Evolutionary conservation across 2,797 vertebrate genomes (phyloP).

Genomic region (Myotis pilosus): DNA sequence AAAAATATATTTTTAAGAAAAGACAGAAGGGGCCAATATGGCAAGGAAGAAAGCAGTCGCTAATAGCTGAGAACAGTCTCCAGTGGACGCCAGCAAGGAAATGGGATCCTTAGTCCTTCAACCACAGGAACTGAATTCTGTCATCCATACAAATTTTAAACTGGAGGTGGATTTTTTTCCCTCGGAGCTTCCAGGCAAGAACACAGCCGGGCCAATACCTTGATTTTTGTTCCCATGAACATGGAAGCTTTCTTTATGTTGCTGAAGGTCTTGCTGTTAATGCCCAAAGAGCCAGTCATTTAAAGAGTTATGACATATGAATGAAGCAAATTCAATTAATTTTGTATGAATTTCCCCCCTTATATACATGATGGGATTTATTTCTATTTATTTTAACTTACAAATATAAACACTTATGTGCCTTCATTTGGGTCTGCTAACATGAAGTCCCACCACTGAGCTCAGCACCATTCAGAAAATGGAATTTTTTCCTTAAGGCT

Average conservation of each 20-base stretch:
- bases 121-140: not conserved
- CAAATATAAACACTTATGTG: not conserved
- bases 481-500: not conserved
- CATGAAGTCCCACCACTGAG: not conserved
- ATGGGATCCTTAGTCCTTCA: not conserved
- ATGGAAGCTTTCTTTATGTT: not conserved
- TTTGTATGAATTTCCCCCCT: not conserved
- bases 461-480: not conserved
- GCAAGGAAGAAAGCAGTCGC: not conserved
- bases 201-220: not conserved
- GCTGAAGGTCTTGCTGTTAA: not conserved
- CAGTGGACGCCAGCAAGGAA: not conserved
- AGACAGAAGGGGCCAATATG: not conserved
- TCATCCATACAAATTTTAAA: not conserved
- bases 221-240: not conserved
- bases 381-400: not conserved
- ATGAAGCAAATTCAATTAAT: not conserved
- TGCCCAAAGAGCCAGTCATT: not conserved
- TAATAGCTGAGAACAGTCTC: not conserved
- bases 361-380: not conserved
- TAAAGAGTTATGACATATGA: not conserved
- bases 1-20: too few relatives aligned
- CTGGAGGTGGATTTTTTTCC: not conserved
- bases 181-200: not conserved
- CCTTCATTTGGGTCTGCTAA: not conserved